Base-by-base conservation (phyloP, 2,888 invertebrate species). In the Lasioglossum villosulum region DNA sequence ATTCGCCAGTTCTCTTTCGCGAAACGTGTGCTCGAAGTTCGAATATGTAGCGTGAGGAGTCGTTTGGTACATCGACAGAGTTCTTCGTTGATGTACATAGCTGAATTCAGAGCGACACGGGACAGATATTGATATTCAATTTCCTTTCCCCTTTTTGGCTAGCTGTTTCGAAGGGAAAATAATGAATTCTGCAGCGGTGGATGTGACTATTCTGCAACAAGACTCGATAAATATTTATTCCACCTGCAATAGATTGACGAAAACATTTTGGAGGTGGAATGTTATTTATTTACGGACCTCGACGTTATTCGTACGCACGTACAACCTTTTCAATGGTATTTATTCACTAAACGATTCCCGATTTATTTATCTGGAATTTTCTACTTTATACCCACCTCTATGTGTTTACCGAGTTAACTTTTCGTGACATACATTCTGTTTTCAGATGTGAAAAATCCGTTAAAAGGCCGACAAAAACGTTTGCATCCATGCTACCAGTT, bases 101-200 rank as follows among this genome's bases (percentile, higher is more conserved):
- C 8, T 12, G 37, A n/a, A 70, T 70, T 70, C n/a, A 23, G 34
- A 23, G 39, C 68, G 68, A 39, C 37, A 37, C 12, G 37, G 68
- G 12, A 70, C 68, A 70, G 37, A 70, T 70, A 39, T 70, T 37
- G 68, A 70, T 70, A 70, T 70, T 39, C 68, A 23, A n/a, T 37
- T 70, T 37, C 37, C 68, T 70, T 70, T 39, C 39, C n/a, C 37
- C 37, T 14, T n/a, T 39, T 39, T n/a, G n/a, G 39, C 37, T 39
- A n/a, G 37, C 37, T 39, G 23, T 70, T 70, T n/a, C 68, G 68
- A 39, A 37, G 12, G 1, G 37, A n/a, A n/a, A 37, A 39, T 39
- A 70, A 70, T 70, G 37, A 70, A 70, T 70, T 70, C 23, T 39
- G 12, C 34, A 70, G 4, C 12, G 37, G 12, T 12, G 10, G 4